These are phyloP conservation scores for Meandrusa payeni DNA, from an alignment of 2,888 invertebrate genomes.

Conservation along the genomic window DNA sequence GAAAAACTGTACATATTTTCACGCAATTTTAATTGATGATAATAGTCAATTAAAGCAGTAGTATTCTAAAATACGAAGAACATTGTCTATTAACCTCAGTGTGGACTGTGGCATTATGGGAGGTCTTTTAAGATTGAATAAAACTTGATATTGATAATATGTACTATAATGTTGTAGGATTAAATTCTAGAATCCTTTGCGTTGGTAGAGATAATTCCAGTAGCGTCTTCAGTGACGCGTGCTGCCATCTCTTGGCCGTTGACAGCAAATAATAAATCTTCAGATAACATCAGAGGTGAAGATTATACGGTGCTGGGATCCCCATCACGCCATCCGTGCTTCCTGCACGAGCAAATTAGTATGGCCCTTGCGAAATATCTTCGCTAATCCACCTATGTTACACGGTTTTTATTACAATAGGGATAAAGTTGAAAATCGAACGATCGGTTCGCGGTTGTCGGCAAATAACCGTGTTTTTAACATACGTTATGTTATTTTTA, in stretches of 20 bases:
- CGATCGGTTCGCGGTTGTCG: slow-evolving; percentile 34
- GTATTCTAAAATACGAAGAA: slow-evolving; percentile 8
- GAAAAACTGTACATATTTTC: neutral
- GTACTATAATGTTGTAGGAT: slow-evolving; percentile 18
- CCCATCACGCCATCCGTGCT: slow-evolving; percentile 75
- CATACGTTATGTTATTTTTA: slow-evolving; percentile 68
- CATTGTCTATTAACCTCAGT: slow-evolving; percentile 18
- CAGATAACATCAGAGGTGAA: slow-evolving; percentile 76
- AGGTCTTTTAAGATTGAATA: slow-evolving; percentile 31
- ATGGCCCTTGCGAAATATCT: slow-evolving; percentile 58
- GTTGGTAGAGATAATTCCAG: slow-evolving; percentile 52
- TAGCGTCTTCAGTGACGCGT: slow-evolving; percentile 66
- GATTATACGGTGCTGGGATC: slow-evolving; percentile 75
- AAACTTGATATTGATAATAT: slow-evolving; percentile 10
- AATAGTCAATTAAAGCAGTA: slow-evolving; percentile 18
- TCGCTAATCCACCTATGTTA: slow-evolving; percentile 36
- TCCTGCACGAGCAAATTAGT: slow-evolving; percentile 78
- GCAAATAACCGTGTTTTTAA: slow-evolving; percentile 35
- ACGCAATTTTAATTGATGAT: neutral
- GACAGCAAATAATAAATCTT: slow-evolving; percentile 78
- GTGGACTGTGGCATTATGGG: slow-evolving; percentile 31
- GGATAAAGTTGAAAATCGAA: slow-evolving; percentile 42
- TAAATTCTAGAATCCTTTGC: slow-evolving; percentile 42
- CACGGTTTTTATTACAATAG: slow-evolving; percentile 33
- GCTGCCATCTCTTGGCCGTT: slow-evolving; percentile 74